Base-by-base conservation (phyloP, 2,113 vertebrate genomes). In the Trichomycterus rosablanca region DNA sequence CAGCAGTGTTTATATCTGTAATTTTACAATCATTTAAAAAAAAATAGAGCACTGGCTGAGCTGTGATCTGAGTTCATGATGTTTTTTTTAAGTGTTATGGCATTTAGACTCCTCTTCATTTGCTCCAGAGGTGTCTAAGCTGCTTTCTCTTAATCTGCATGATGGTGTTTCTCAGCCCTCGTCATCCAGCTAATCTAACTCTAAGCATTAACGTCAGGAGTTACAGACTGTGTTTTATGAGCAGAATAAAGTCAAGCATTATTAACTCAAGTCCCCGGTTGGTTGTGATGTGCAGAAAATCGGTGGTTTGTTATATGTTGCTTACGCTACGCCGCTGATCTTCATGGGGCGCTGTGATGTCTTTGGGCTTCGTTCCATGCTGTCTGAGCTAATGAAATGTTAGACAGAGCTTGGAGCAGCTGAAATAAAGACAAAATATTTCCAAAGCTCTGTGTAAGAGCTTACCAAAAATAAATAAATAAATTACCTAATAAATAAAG, bases 111-210 rank as follows among this genome's bases (percentile, higher is more conserved):
- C 7, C 3, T 55, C 45, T 10, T 15, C 1, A 16, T 60, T 18
- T 51, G 35, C 42, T 50, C 32, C 45, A 14, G 20, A 12, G 6
- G 11, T 58, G 43, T 44, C 48, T 34, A 58, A n/a, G n/a, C n/a
- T n/a, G n/a, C n/a, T n/a, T n/a, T n/a, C n/a, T n/a, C n/a, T n/a
- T n/a, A n/a, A n/a, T n/a, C n/a, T n/a, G n/a, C 22, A 3, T 19
- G 53, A 30, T 70, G 63, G 42, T 63, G 63, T 67, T 59, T 59
- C 58, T 15, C 4, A 14, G 15, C 39, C 56, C n/a, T 60, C 44
- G 48, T 28, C 34, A 49, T 14, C 23, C 15, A 43, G 34, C 46
- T 9, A 6, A 43, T 24, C 46, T 9, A 6, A 63, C 57, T 42
- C 48, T 52, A 61, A 35, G 53, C 59, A 39, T 39, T 12, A 49